Percentiles rank a stretch among this genome's conserved stretches.
Evolutionary conservation across 2,797 vertebrate genomes (phyloP).

Genomic region (Tangara arthus): DNA sequence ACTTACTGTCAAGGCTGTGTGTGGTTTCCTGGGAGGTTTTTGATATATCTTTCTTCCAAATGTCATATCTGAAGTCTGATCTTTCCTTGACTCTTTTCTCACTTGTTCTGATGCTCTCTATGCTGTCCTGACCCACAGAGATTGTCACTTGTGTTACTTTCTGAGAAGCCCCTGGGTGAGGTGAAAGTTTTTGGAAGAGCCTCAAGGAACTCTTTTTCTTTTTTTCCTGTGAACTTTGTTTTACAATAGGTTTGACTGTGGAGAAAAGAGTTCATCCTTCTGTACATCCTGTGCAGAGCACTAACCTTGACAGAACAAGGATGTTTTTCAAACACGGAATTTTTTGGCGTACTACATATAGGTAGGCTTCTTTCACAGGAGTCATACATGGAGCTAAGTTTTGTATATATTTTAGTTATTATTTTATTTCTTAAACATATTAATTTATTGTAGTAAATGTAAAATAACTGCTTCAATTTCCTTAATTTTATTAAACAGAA

Average conservation of each 20-base stretch:
- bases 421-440: background rate
- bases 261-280: background rate
- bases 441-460: background rate
- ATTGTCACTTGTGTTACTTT: background rate
- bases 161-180: background rate
- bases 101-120: background rate
- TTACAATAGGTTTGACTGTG: background rate
- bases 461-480: background rate
- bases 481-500: background rate
- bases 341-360: background rate
- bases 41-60: background rate
- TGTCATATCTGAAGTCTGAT: background rate
- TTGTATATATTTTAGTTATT: background rate
- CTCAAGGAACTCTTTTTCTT: background rate
- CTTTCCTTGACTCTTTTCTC: background rate
- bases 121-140: background rate
- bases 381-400: background rate
- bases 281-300: background rate
- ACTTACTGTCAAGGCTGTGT: background rate
- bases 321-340: background rate
- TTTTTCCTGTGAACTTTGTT: background rate
- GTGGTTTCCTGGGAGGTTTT: background rate
- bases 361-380: background rate
- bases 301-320: background rate
- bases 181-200: background rate